These are phyloP conservation scores for Ibidorhyncha struthersii DNA, from an alignment of 2,113 vertebrate genomes.

Conservation along the genomic window DNA sequence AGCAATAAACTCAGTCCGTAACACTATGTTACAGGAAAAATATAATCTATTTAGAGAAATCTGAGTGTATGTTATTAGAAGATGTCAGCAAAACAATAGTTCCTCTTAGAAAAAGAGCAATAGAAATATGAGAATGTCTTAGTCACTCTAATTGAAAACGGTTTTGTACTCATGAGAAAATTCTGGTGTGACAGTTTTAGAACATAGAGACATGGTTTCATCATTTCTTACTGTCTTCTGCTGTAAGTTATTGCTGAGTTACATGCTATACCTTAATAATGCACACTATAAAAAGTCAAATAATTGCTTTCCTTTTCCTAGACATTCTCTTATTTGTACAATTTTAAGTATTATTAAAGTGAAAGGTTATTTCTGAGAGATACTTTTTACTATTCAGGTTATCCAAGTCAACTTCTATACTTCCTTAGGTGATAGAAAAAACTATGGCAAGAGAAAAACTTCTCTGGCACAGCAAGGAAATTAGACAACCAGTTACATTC, in stretches of 20 bases:
- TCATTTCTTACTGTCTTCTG: not conserved
- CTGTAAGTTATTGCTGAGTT: not conserved
- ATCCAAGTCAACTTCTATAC: not conserved
- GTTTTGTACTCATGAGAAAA: not conserved
- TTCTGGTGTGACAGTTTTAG: not conserved
- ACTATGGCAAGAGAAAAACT: not conserved
- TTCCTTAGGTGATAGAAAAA: not conserved
- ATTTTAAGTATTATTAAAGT: not conserved
- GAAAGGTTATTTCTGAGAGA: not conserved
- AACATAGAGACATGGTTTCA: not conserved
- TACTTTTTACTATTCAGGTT: not conserved
- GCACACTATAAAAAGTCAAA: not conserved
- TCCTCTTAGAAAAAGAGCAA: not conserved
- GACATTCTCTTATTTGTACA: not conserved
- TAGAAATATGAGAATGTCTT: not conserved
- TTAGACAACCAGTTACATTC: not conserved
- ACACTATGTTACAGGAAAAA: not conserved
- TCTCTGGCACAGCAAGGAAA: not conserved
- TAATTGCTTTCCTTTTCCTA: not conserved
- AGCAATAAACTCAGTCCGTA: not conserved
- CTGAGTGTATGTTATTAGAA: not conserved
- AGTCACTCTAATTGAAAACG: not conserved
- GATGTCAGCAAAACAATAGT: not conserved
- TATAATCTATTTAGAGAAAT: not conserved
- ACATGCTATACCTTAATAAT: not conserved